A percentile compares a stretch with the other conserved stretches of the same genome.
Evolutionary conservation across 2,113 vertebrate genomes (phyloP).

Genomic region (Ailuropoda melanoleuca): DNA sequence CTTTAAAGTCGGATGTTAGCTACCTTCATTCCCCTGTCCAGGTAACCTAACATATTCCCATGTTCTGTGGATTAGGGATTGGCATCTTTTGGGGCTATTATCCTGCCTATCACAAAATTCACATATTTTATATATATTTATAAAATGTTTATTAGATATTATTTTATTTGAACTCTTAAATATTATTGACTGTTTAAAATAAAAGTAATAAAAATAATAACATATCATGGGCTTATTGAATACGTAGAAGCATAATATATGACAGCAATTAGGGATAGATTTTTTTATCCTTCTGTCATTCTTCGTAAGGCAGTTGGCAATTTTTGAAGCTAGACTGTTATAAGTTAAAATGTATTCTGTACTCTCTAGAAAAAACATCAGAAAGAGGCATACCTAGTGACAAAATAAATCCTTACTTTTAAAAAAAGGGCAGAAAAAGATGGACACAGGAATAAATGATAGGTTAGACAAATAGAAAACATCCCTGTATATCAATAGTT

Average conservation of each 20-base stretch:
- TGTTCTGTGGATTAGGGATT: background rate
- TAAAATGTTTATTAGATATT: background rate
- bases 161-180: background rate
- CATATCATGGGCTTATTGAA: background rate
- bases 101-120: background rate
- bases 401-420: background rate
- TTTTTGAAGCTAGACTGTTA: background rate
- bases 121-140: background rate
- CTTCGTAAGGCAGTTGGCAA: background rate
- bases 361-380: background rate
- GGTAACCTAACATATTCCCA: background rate
- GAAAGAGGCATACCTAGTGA: background rate
- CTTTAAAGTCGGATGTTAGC: background rate
- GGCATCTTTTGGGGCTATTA: background rate
- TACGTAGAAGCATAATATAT: background rate
- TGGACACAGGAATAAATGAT: background rate
- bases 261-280: background rate
- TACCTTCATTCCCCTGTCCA: background rate
- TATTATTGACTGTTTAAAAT: background rate
- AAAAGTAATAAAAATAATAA: background rate
- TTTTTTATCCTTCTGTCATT: background rate
- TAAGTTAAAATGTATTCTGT: background rate
- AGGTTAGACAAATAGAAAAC: background rate
- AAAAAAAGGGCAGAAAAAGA: background rate
- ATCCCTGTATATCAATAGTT: background rate